Percentiles rank a stretch among this genome's conserved stretches.
phyloP scores from a whole-genome alignment of 2,113 vertebrate genomes.

The Pyxicephalus adspersus region DNA sequence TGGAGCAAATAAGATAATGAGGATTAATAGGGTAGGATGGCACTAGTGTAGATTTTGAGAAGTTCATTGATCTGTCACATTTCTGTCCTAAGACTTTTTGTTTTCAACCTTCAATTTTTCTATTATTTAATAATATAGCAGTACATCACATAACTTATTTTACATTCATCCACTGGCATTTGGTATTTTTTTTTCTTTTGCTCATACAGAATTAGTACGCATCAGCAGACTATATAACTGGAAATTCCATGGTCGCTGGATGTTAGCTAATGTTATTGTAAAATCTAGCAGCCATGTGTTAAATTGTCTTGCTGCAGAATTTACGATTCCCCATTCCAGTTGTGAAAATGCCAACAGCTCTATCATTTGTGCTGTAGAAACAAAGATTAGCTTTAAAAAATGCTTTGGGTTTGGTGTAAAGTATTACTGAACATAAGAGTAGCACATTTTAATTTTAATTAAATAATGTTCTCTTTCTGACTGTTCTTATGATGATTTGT shows the following conservation, averaged over 20 bases:
- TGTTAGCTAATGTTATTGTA: slow-evolving; percentile 26
- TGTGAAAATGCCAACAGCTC: slow-evolving; percentile 41
- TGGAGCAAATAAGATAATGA: no score
- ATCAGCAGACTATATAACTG: slow-evolving; percentile 1
- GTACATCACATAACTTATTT: no score
- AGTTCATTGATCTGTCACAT: no score
- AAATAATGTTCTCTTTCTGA: background rate
- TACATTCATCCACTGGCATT: background rate
- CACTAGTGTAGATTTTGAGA: no score
- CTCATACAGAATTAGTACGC: slow-evolving; percentile 1
- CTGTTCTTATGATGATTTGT: background rate
- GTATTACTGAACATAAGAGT: background rate
- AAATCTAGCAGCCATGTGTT: slow-evolving; percentile 51
- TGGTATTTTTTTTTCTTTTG: slow-evolving; percentile 8
- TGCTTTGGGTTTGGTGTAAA: background rate
- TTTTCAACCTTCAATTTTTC: no score
- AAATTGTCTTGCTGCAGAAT: slow-evolving; percentile 46
- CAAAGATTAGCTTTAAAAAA: slow-evolving; percentile 16
- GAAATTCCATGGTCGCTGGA: slow-evolving; percentile 12
- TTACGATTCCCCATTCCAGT: slow-evolving; percentile 17
- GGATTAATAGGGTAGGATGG: no score
- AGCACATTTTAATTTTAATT: slow-evolving; percentile 6
- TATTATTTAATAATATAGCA: no score
- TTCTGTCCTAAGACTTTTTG: no score
- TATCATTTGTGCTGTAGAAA: slow-evolving; percentile 21